Base-by-base conservation (phyloP, 2,797 vertebrate species). In the Xiphorhynchus erythropygius region DNA sequence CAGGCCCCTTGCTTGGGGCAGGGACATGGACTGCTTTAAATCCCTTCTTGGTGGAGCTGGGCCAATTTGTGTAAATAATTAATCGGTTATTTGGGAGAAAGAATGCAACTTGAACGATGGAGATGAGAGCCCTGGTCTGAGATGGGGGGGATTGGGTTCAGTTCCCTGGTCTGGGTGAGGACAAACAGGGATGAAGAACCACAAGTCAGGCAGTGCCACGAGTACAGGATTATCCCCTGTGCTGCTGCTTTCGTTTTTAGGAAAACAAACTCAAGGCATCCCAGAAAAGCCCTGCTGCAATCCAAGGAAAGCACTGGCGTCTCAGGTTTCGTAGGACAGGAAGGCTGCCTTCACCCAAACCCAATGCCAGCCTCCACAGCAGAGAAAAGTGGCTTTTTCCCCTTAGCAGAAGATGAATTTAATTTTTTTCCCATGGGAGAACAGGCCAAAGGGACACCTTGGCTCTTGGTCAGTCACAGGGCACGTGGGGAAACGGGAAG, bases 261-360 rank as follows among this genome's bases (percentile, higher is more conserved):
- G 80, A 89, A 84, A 89, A 78, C 73, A 89, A 71, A 77, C 65
- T 59, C 30, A 5, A 65, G 73, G 10, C 33, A 52, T 89, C 80
- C 80, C 87, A 78, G 73, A 77, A 89, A 89, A 89, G 39, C 80
- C 44, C 44, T 71, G 73, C 57, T 78, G 87, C 80, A 52, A 8
- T 89, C 80, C 80, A 84, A 84, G 80, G 65, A 77, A 89, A 89
- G 87, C 87, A 77, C 6, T 65, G 73, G 37, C 84, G 79, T 70
- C 71, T 77, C 71, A 2, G 2, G 37, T 21, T 70, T 33, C 55
- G 28, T 7, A 71, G 73, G 73, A 46, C 57, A 57, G 71, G 79
- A 83, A 30, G 37, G 56, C 14, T 64, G 57, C 57, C 44, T 50
- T 19, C 73, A 41, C 32, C 59, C 87, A 71, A 65, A 32, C 50